Base-by-base conservation (phyloP, 2,797 vertebrate species). In the Pseudochaenichthys georgianus region DNA sequence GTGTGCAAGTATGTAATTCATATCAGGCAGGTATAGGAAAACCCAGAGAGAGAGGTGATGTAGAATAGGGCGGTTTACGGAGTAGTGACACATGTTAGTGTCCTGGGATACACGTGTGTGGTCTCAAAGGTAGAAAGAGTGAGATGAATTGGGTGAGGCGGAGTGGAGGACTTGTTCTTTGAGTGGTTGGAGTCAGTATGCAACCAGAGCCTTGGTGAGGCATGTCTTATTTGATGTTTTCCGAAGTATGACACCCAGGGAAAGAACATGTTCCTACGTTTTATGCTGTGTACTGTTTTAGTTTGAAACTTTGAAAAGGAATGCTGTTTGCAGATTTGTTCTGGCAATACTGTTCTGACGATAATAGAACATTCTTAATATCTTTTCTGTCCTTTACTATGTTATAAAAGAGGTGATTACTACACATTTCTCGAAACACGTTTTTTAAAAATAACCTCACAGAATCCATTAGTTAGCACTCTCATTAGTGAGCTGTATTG, bases 121-220 rank as follows among this genome's bases (percentile, higher is more conserved):
- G 46, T 75, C 80, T 89, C 77, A 77, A 45, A 85, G 81, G 80
- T 80, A 21, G 43, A 71, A 64, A 61, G 70, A 70, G 67, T 17
- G 43, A 45, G 77, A 86, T 68, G 64, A 52, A 53, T 73, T 73
- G 53, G 3, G 38, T 65, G 8, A 38, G 62, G 79, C 77, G 60
- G 54, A 66, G 46, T 62, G 53, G 54, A 80, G 75, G 31, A 28
- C 23, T 64, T 58, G 9, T 45, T 48, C 64, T 62, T 54, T 46
- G 4, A 38, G 43, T 31, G 47, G 63, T 42, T 41, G 2, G 48
- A 64, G 65, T 54, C 12, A 48, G 16, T 53, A 51, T 51, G 31
- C 16, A 28, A 23, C 45, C 17, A 12, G 7, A 34, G 51, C 23
- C 34, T 21, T 54, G 68, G 3, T 41, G 31, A 41, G 62, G 52